phyloP scores from a whole-genome alignment of 2,797 vertebrate species.

The Manis javanica region DNA sequence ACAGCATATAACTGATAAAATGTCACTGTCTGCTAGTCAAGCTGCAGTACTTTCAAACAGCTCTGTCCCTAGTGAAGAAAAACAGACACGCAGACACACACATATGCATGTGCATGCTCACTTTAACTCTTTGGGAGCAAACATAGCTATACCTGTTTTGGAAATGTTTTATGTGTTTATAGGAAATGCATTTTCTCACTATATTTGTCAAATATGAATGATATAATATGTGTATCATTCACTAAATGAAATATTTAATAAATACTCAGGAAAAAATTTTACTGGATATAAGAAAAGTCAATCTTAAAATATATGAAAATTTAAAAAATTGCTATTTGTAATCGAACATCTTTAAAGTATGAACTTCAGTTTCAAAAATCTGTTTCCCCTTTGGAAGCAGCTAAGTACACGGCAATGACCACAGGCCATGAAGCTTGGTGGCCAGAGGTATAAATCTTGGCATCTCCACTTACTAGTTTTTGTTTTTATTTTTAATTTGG shows the following conservation, averaged over 20 bases:
- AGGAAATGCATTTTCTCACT: background rate
- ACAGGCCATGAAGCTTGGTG: background rate
- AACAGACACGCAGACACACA: background rate
- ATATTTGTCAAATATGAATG: background rate
- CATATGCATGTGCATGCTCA: accelerated
- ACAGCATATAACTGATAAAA: background rate
- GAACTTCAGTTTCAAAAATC: background rate
- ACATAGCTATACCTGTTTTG: background rate
- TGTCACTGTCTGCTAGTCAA: background rate
- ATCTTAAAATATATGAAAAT: background rate
- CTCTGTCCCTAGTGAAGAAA: background rate
- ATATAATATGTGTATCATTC: background rate
- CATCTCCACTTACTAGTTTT: background rate
- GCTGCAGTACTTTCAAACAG: background rate
- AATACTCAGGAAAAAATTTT: background rate
- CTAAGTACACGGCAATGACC: background rate
- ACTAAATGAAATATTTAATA: background rate
- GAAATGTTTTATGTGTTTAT: background rate
- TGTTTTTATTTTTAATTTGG: background rate
- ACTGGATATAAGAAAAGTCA: background rate
- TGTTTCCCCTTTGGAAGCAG: background rate
- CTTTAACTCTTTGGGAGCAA: background rate
- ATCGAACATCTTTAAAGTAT: conserved; percentile 16
- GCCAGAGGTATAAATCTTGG: background rate
- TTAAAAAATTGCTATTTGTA: background rate